A percentile compares a stretch with the other conserved stretches of the same genome.
phyloP scores from a whole-genome alignment of 2,797 vertebrate species.

The Basileuterus tristriatus region DNA sequence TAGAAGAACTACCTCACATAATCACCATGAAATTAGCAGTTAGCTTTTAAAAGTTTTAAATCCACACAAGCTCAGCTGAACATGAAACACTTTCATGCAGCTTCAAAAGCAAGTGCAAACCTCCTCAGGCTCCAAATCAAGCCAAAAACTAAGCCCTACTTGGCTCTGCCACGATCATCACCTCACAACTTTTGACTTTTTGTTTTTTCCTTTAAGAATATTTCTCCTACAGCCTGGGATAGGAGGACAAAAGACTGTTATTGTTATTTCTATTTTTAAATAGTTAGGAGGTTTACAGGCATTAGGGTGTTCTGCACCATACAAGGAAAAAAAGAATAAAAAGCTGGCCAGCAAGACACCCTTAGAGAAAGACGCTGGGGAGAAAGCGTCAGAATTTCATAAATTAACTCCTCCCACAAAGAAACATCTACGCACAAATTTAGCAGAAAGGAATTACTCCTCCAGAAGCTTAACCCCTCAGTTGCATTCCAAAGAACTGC shows the following conservation, averaged over 20 bases:
- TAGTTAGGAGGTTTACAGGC: constrained; percentile 32
- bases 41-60: neutral
- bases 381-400: neutral
- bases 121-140: neutral
- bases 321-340: constrained; percentile 41
- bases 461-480: constrained; percentile 17
- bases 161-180: neutral
- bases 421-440: neutral
- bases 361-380: neutral
- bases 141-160: neutral
- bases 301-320: constrained; percentile 39
- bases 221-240: neutral
- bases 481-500: neutral
- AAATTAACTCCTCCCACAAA: neutral
- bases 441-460: neutral
- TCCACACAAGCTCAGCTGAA: neutral
- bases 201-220: neutral
- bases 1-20: neutral
- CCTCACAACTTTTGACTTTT: neutral
- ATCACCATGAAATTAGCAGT: neutral
- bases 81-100: neutral
- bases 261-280: constrained; percentile 62
- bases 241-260: constrained; percentile 15
- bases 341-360: neutral
- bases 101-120: neutral